Evolutionary conservation across 2,888 invertebrate species (phyloP), one percentile per base, ranked within the genome.

Genomic region (Apotomis betuletana): DNA sequence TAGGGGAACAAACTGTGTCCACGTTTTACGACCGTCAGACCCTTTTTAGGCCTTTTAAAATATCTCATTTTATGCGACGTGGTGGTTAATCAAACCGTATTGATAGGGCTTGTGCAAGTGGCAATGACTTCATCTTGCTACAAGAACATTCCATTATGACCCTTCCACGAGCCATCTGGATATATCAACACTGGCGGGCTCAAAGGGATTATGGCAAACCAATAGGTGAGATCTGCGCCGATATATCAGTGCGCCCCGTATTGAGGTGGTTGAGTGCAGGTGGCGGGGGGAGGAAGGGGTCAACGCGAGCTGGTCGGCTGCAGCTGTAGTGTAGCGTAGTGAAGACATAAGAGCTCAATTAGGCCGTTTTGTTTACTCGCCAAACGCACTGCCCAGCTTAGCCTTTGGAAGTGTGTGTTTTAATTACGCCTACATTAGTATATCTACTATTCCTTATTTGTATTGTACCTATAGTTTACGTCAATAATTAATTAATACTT

Each of bases 1-100:
- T 87, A 82, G 85, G 85, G 86, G 78, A 80, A 82, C 87, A 87
- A 88, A 88, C 84, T 86, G 88, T 81, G 85, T 81, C 82, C 83
- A 80, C 81, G 83, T 87, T 88, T 87, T 87, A 87, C 81, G 81
- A 80, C 84, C 83, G 76, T 69, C 69, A 70, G 61, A 41, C 63
- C 61, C 67, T 74, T 70, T 61, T 74, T 74, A 67, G 71, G 71
- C 71, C 62, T 71, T 67, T 71, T 67, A 71, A 49, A 60, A 71
- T 67, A 54, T 15, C 54, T 60, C 57, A 38, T 57, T 70, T 70
- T 70, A 65, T 65, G 59, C 46, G 36, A 54, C 58, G 15, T 41
- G 41, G 44, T 62, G 51, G 54, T 67, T 64, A 59, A 60, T 65
- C 64, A 67, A 67, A 61, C 51, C 15, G 41, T 44, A 64, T 59